Evolutionary conservation across 2,113 vertebrate genomes (phyloP).

Genomic region (Zonotrichia leucophrys): DNA sequence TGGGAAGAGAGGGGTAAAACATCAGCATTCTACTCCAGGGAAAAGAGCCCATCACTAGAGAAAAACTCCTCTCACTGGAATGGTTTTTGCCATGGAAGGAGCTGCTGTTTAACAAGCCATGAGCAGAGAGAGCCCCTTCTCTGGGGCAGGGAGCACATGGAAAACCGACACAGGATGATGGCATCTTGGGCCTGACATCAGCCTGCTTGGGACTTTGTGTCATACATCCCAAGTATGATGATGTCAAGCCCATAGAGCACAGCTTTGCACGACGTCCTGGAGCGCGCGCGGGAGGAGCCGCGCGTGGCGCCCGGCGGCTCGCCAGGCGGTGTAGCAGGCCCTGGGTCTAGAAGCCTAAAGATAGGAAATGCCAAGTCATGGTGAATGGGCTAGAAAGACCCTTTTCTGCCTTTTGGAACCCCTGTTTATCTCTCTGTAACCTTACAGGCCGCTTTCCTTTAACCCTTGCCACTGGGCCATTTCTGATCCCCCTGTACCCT

Average conservation of each 20-base stretch:
- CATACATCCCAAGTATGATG: constrained; percentile 78
- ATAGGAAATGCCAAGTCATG: too few relatives aligned
- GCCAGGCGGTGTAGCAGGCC: background rate
- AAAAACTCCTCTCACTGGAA: background rate
- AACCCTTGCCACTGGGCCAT: too few relatives aligned
- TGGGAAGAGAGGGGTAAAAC: background rate
- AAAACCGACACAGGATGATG: constrained; percentile 67
- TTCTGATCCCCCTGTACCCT: too few relatives aligned
- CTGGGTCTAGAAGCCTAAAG: too few relatives aligned
- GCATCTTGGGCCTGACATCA: constrained; percentile 78
- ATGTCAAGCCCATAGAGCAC: constrained; percentile 77
- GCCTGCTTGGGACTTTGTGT: constrained; percentile 73
- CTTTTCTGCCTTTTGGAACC: too few relatives aligned
- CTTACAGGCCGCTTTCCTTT: too few relatives aligned
- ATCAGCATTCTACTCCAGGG: background rate
- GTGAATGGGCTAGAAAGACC: too few relatives aligned
- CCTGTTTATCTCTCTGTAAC: too few relatives aligned
- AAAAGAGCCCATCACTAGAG: background rate
- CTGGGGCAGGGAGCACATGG: background rate
- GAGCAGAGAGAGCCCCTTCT: background rate
- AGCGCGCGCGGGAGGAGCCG: constrained; percentile 20
- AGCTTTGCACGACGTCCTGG: constrained; percentile 68
- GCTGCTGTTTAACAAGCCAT: constrained; percentile 7
- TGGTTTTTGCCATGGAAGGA: background rate
- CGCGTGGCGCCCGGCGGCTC: background rate